Percentiles rank a stretch among this genome's conserved stretches.
Conservation (phyloP, 2,113 vertebrate genomes). For the Hassar affinis region DNA sequence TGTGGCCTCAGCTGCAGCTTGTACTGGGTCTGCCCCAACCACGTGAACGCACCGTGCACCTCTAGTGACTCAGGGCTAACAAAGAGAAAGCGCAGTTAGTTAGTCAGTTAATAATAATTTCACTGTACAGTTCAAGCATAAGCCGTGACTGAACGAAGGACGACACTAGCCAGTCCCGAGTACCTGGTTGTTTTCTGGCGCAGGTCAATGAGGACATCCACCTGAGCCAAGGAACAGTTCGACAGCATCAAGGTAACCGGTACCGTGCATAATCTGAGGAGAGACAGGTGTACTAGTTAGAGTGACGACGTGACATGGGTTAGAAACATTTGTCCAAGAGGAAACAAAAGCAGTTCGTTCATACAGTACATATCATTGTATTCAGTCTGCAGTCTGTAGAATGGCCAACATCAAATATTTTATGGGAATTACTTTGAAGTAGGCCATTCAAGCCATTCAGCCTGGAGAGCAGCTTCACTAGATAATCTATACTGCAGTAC, state of each 20-base stretch:
- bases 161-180: conserved; percentile 1
- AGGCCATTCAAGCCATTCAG: neutral
- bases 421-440: neutral
- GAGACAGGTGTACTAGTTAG: neutral
- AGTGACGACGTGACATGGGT: neutral
- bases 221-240: conserved; percentile 87
- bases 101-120: too few relatives aligned
- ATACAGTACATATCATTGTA: neutral
- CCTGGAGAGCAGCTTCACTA: neutral
- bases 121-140: too few relatives aligned
- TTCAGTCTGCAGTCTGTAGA: neutral
- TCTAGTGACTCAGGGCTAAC: conserved; percentile 83
- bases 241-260: conserved; percentile 89
- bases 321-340: neutral
- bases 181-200: conserved; percentile 88
- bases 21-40: conserved; percentile 93
- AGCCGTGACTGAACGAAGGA: neutral
- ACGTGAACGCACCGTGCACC: conserved; percentile 85
- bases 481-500: neutral
- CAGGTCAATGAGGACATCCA: conserved; percentile 90
- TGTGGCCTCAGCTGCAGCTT: conserved; percentile 84
- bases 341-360: neutral
- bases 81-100: conserved; percentile 11
- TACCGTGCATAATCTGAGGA: conserved; percentile 86
- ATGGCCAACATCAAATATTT: neutral